phyloP scores from a whole-genome alignment of 2,888 invertebrate species.

The Nemotelus nigrinus region DNA sequence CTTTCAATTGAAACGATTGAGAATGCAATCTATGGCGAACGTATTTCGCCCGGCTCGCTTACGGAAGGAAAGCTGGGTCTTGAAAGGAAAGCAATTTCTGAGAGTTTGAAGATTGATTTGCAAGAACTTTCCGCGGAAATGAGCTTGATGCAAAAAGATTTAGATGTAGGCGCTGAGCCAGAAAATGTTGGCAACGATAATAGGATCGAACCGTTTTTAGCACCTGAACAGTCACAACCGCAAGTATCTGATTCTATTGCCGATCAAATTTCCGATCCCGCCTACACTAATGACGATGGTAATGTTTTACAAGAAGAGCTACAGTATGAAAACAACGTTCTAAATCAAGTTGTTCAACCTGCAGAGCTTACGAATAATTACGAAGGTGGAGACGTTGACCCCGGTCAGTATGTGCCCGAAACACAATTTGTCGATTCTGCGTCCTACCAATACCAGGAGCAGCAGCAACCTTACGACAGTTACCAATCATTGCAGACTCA shows the following conservation, averaged over 20 bases:
- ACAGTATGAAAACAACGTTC: background rate
- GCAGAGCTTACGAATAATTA: background rate
- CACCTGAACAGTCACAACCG: background rate
- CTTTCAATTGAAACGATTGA: constrained; percentile 64
- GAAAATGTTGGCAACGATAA: too few relatives aligned
- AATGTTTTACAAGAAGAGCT: background rate
- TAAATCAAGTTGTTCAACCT: background rate
- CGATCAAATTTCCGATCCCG: too few relatives aligned
- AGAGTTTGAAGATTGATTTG: constrained; percentile 34
- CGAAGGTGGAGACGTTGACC: background rate
- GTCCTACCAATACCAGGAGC: background rate
- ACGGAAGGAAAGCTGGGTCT: constrained; percentile 5
- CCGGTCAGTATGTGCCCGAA: background rate
- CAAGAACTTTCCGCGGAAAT: constrained; percentile 14
- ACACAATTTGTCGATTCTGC: background rate
- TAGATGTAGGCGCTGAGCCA: too few relatives aligned
- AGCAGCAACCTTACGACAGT: background rate
- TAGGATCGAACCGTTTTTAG: too few relatives aligned
- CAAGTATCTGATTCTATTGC: background rate
- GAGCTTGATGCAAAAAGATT: background rate
- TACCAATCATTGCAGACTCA: background rate
- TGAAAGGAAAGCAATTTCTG: constrained; percentile 11
- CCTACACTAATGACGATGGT: background rate
- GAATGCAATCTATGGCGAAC: constrained; percentile 63
- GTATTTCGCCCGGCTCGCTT: constrained; percentile 54